These are phyloP conservation scores for Aelia acuminata DNA, from an alignment of 2,888 invertebrate species.

Conservation along the genomic window DNA sequence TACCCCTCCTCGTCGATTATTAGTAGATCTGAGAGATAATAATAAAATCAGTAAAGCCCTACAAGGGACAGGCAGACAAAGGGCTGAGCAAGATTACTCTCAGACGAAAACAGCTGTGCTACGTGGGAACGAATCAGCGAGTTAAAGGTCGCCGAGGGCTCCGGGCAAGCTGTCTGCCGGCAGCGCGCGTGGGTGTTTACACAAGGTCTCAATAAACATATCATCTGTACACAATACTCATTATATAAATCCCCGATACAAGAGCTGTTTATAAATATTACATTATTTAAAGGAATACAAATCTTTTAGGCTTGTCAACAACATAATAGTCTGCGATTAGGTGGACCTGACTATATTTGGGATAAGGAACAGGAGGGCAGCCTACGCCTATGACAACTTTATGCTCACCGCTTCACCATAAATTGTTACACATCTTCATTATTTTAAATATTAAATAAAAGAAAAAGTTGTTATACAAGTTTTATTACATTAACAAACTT, in stretches of 20 bases:
- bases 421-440: neutral
- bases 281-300: neutral
- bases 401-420: neutral
- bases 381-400: neutral
- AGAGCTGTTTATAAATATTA: neutral
- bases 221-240: neutral
- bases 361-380: neutral
- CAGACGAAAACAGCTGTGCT: neutral
- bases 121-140: slow-evolving; percentile 19
- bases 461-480: too few species aligned
- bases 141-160: neutral
- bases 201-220: slow-evolving; percentile 9
- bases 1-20: neutral
- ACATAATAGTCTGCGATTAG: neutral
- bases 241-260: neutral
- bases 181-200: neutral
- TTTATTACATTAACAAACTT: too few species aligned
- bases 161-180: neutral
- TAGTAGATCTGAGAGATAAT: neutral
- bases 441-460: too few species aligned
- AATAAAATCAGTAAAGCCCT: neutral
- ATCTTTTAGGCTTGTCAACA: neutral
- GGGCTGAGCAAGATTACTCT: neutral
- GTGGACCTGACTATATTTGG: neutral
- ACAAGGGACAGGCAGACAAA: neutral